Base-by-base conservation (phyloP, 1,140 invertebrate genomes). In the Sesamia nonagrioides region DNA sequence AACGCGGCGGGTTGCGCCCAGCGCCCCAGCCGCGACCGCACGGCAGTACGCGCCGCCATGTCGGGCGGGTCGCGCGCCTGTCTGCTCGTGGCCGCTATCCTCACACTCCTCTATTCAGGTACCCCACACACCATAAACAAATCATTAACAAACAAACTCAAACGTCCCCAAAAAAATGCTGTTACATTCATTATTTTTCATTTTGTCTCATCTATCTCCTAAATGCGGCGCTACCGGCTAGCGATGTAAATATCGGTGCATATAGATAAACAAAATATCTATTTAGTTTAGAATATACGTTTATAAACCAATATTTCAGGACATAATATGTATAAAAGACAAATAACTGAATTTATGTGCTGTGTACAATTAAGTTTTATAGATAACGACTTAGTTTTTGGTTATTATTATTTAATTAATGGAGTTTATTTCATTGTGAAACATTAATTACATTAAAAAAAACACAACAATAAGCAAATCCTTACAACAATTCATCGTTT, bases 41-140 rank as follows among this genome's bases (percentile, higher is more conserved):
- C 71, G 81, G 82, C 81, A 84, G 68, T 84, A 77, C 73, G 58
- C 85, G 86, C 86, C 89, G 92, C 84, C 89, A 94, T 93, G 92
- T 85, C 86, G 87, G 87, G 84, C 84, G 88, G 85, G 81, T 84
- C 91, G 88, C 93, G 93, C 87, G 93, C 83, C 75, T 88, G 84
- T 48, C 35, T 94, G 72, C 84, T 93, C 18, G 69, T 73, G 33
- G 56, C 86, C 63, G 90, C 86, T 6, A 78, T 94, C 6, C 86
- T 94, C 63, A 87, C 92, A 72, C 83, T 87, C 75, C 83, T 92
- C 15, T 93, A 93, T 78, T 90, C 92, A 94, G 92, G 92, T 94
- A 92, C 77, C 18, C 35, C 40, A 75, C 42, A 42, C 50, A 40
- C 63, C 27, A 58, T 37, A 61, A 48, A 69, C 71, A 77, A 56